phyloP scores from a whole-genome alignment of 2,888 invertebrate genomes.

The Trichogramma evanescens region DNA sequence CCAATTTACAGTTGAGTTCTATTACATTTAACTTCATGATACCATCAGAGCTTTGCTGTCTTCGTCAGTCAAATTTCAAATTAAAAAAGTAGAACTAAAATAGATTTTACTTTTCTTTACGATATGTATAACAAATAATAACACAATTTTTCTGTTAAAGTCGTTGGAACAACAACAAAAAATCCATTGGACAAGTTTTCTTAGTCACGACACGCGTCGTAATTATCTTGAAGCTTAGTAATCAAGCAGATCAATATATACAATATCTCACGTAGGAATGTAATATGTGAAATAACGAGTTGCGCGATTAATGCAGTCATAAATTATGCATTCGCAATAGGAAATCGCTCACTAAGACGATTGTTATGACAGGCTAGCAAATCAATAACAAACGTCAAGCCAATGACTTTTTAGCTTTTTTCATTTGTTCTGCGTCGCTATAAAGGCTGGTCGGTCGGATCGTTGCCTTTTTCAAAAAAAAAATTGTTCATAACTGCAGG shows the following conservation, averaged over 20 bases:
- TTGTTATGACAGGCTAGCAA: conserved; percentile 9
- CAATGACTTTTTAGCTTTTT: not conserved
- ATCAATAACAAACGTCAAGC: conserved; percentile 10
- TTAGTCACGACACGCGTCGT: too few species aligned
- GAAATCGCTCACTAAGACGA: not conserved
- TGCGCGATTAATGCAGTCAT: not conserved
- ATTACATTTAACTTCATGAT: too few species aligned
- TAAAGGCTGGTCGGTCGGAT: not conserved
- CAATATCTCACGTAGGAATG: not conserved
- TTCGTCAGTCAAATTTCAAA: too few species aligned
- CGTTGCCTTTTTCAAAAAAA: conserved; percentile 5
- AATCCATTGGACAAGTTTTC: too few species aligned
- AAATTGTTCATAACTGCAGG: not conserved
- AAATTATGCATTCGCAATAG: conserved; percentile 13
- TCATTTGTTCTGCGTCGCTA: not conserved
- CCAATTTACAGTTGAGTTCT: too few species aligned
- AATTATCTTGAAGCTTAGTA: not conserved
- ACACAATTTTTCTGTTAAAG: too few species aligned
- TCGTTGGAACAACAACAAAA: too few species aligned
- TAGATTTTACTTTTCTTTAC: too few species aligned
- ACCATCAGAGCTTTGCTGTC: too few species aligned
- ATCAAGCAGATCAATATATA: conserved; percentile 4
- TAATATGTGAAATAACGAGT: not conserved
- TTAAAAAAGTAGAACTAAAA: too few species aligned
- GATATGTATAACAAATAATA: too few species aligned